phyloP scores from a whole-genome alignment of 2,888 invertebrate species.

The Dasysyrphus tricinctus region DNA sequence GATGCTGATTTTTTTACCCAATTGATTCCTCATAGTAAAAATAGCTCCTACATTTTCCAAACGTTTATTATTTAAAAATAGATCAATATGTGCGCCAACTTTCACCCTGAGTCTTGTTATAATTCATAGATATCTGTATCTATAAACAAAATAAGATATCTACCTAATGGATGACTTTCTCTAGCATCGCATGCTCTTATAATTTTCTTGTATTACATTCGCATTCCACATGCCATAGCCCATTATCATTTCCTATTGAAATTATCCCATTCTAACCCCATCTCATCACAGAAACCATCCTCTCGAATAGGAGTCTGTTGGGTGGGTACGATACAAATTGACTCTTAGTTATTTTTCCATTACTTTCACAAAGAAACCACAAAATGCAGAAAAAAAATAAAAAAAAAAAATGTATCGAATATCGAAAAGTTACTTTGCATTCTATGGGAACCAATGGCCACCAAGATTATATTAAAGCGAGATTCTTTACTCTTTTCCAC shows the following conservation, averaged over 20 bases:
- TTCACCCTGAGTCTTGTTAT: constrained; percentile 19
- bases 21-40: no score
- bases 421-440: constrained; percentile 70
- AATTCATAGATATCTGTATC: neutral
- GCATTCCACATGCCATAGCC: constrained; percentile 29
- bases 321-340: constrained; percentile 11
- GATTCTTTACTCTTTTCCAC: constrained; percentile 39
- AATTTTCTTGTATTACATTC: constrained; percentile 53
- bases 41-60: no score
- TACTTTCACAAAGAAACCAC: constrained; percentile 67
- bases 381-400: constrained; percentile 35
- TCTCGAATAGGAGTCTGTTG: neutral
- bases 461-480: constrained; percentile 35
- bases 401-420: constrained; percentile 59
- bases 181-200: constrained; percentile 22
- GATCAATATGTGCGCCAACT: neutral
- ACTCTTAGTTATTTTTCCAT: constrained; percentile 19
- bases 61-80: neutral
- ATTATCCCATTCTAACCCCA: constrained; percentile 36
- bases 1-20: no score
- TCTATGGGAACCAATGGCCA: constrained; percentile 38
- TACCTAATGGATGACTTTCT: constrained; percentile 50
- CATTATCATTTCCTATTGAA: constrained; percentile 19
- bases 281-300: neutral
- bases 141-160: constrained; percentile 29